These are phyloP conservation scores for Anorthoa munda DNA, from an alignment of 2,888 invertebrate genomes.

Conservation along the genomic window DNA sequence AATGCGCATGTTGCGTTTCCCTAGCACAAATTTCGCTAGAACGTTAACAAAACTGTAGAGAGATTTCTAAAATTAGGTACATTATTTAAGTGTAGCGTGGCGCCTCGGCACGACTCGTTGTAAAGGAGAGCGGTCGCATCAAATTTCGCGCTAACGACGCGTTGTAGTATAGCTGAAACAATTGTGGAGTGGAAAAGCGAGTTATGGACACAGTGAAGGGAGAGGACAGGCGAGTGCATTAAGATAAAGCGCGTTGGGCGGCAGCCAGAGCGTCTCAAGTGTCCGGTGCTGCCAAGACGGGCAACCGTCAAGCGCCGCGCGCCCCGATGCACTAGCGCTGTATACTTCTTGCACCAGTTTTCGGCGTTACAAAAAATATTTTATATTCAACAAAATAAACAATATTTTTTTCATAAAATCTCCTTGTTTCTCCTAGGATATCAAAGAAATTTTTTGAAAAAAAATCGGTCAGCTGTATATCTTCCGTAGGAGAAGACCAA, in stretches of 20 bases:
- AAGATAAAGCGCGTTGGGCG: slow-evolving; percentile 88
- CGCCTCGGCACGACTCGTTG: slow-evolving; percentile 53
- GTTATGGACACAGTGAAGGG: slow-evolving; percentile 82
- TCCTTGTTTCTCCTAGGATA: no score
- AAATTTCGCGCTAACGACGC: slow-evolving; percentile 75
- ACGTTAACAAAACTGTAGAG: slow-evolving; percentile 73
- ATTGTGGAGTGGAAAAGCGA: slow-evolving; percentile 82
- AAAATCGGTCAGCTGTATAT: no score
- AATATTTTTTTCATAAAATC: no score
- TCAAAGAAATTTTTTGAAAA: no score
- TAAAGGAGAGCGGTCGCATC: slow-evolving; percentile 66
- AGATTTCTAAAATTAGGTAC: slow-evolving; percentile 77
- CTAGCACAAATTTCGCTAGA: slow-evolving; percentile 76
- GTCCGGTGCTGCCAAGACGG: slow-evolving; percentile 83
- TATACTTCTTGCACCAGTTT: slow-evolving; percentile 37
- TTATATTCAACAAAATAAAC: slow-evolving; percentile 16
- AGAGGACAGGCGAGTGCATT: slow-evolving; percentile 86
- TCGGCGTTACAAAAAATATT: slow-evolving; percentile 36
- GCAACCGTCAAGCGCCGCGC: slow-evolving; percentile 59
- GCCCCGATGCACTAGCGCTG: slow-evolving; percentile 59
- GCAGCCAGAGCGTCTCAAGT: slow-evolving; percentile 88
- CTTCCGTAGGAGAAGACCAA: no score
- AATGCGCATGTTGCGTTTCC: slow-evolving; percentile 71
- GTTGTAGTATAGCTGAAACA: slow-evolving; percentile 77
- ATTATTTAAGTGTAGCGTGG: slow-evolving; percentile 72